Base-by-base conservation (phyloP, 2,797 vertebrate species). In the Sebastes goodei region DNA sequence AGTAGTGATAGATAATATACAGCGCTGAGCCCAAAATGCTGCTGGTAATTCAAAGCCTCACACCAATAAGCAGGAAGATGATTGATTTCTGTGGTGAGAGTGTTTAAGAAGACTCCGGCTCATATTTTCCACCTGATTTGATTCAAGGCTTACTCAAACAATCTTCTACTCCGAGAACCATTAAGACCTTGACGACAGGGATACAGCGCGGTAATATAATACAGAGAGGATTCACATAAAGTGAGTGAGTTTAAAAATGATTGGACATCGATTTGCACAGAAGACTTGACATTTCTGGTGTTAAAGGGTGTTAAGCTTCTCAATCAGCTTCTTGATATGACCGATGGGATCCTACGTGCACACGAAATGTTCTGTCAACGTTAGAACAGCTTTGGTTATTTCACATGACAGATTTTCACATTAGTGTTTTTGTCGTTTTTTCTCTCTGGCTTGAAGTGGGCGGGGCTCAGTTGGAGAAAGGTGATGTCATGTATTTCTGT, bases 111-210 rank as follows among this genome's bases (percentile, higher is more conserved):
- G 20, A 73, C 59, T 38, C 5, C 6, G 46, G 33, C 27, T 76
- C 56, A 20, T 56, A 52, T 81, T 76, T 84, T 46, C 30, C 65
- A 33, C 66, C 27, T 80, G 71, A 60, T 63, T 82, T 74, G 10
- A 76, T 64, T 82, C 7, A 10, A 53, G 33, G 25, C 69, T 73
- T 61, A 76, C 73, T 74, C 52, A 91, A 66, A 78, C 72, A 78
- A 2, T 49, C 3, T 42, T 65, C 70, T 71, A 74, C 62, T 25
- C n/a, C 42, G 35, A 56, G 7, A n/a, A 20, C 42, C 60, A 62
- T 67, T 75, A 75, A 49, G 64, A 53, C 67, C 77, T 15, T 66
- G 29, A 56, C 21, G 46, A 65, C 46, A 32, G 35, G 42, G 35
- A 25, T 14, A 21, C 35, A 57, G 32, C n/a, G 11, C 27, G 9